These are phyloP conservation scores for Cryptoblepharus egeriae DNA, from an alignment of 2,797 vertebrate genomes.

Conservation along the genomic window DNA sequence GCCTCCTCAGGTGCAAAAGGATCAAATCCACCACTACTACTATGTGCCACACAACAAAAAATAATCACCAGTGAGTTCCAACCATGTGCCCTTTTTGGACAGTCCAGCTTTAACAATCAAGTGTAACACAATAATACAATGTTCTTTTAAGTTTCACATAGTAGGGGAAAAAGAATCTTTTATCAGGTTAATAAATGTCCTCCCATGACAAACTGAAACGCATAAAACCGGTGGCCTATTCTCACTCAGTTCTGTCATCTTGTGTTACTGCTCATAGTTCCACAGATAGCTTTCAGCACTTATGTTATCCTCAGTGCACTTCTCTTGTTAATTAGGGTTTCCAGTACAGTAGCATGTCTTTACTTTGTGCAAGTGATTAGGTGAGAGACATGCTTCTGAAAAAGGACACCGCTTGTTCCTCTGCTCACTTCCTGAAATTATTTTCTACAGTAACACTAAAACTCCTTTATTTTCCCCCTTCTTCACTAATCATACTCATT, in stretches of 20 bases:
- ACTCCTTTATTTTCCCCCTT: neutral
- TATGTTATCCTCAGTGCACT: constrained; percentile 3
- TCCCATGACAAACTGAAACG: constrained; percentile 14
- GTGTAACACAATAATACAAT: neutral
- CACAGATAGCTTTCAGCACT: neutral
- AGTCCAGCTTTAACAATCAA: neutral
- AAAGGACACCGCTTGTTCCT: neutral
- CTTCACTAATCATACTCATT: neutral
- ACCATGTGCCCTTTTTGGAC: neutral
- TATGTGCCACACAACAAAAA: neutral
- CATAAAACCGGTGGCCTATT: constrained; percentile 31
- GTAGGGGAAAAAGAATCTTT: neutral
- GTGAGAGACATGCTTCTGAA: constrained; percentile 31
- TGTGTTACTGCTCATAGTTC: constrained; percentile 35
- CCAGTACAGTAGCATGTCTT: constrained; percentile 13
- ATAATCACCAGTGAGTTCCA: neutral
- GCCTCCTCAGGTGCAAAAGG: constrained; percentile 2
- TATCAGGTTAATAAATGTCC: neutral
- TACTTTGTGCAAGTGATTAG: neutral
- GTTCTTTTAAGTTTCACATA: neutral
- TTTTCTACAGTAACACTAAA: neutral
- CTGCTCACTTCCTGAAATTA: neutral
- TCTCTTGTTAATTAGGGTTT: constrained; percentile 43
- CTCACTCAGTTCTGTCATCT: constrained; percentile 36
- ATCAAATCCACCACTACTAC: neutral